Evolutionary conservation across 2,888 invertebrate species (phyloP).

Genomic region (Panorpa germanica): DNA sequence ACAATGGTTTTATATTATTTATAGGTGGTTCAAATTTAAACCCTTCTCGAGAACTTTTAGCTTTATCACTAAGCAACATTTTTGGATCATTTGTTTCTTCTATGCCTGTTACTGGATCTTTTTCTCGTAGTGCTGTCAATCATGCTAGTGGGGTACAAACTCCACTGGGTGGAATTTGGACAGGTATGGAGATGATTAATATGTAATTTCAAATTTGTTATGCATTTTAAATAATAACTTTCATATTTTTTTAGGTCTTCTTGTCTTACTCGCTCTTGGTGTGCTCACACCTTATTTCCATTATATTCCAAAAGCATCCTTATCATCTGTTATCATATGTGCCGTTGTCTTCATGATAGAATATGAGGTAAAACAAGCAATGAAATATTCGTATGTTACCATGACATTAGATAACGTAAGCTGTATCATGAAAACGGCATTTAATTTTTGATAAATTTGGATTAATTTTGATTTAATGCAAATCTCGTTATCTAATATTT

Average conservation of each 20-base stretch:
- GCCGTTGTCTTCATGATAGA: slow-evolving; percentile 93
- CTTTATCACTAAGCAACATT: slow-evolving; percentile 69
- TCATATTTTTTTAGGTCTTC: slow-evolving; percentile 30
- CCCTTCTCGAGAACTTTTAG: slow-evolving; percentile 78
- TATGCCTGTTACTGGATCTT: slow-evolving; percentile 81
- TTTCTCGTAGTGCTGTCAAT: slow-evolving; percentile 82
- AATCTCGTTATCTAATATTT: too few relatives aligned
- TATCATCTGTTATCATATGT: slow-evolving; percentile 85
- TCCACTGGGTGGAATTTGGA: slow-evolving; percentile 70
- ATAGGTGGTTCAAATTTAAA: slow-evolving; percentile 61
- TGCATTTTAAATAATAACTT: slow-evolving; percentile 5
- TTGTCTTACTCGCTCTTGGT: slow-evolving; percentile 69
- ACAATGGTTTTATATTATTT: slow-evolving; percentile 17
- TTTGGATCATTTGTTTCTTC: slow-evolving; percentile 76
- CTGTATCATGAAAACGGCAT: too few relatives aligned
- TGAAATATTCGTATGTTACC: slow-evolving; percentile 5
- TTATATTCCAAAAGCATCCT: slow-evolving; percentile 72
- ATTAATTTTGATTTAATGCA: too few relatives aligned
- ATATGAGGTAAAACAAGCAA: slow-evolving; percentile 39
- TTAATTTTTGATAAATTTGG: too few relatives aligned
- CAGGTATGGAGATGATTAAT: slow-evolving; percentile 29
- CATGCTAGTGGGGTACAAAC: slow-evolving; percentile 88
- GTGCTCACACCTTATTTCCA: slow-evolving; percentile 78
- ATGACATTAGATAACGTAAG: too few relatives aligned
- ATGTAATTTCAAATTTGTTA: slow-evolving; percentile 4